Percentiles rank a stretch among this genome's conserved stretches.
Conservation (phyloP, 2,113 vertebrate species). For the Ameiurus melas region DNA sequence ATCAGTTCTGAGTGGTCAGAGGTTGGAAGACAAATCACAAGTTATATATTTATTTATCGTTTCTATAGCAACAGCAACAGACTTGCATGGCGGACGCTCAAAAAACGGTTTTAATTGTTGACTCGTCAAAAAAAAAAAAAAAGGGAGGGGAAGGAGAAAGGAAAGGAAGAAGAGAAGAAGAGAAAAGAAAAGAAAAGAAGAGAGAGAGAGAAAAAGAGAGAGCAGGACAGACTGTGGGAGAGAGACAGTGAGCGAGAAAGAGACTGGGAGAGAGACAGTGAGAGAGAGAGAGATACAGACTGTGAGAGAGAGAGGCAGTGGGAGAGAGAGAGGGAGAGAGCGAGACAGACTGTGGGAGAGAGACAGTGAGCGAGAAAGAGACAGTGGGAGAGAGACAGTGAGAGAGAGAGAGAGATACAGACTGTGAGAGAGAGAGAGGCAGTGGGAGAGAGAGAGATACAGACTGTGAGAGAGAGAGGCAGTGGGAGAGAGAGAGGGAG, state of each 20-base stretch:
- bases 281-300: not conserved
- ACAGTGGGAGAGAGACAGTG: fast-evolving
- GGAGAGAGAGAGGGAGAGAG: not conserved
- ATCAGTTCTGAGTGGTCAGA: not conserved
- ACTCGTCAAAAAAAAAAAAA: too few species aligned
- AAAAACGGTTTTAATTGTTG: not conserved
- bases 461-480: too few species aligned
- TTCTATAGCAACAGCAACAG: not conserved
- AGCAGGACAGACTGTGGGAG: too few species aligned
- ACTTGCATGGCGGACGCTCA: not conserved
- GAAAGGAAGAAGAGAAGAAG: too few species aligned
- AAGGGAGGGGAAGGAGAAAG: too few species aligned
- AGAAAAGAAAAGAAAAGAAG: too few species aligned
- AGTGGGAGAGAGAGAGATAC: too few species aligned
- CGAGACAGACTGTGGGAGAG: too few species aligned
- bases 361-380: not conserved
- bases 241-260: not conserved
- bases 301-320: not conserved
- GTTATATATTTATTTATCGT: not conserved
- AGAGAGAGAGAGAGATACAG: not conserved
- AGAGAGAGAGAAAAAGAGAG: too few species aligned
- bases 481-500: not conserved
- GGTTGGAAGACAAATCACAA: not conserved
- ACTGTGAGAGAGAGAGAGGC: not conserved
- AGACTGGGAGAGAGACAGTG: not conserved